Percentiles rank a stretch among this genome's conserved stretches.
These are phyloP conservation scores for Glaucidium brasilianum DNA, from an alignment of 2,113 vertebrate genomes.

Conservation along the genomic window DNA sequence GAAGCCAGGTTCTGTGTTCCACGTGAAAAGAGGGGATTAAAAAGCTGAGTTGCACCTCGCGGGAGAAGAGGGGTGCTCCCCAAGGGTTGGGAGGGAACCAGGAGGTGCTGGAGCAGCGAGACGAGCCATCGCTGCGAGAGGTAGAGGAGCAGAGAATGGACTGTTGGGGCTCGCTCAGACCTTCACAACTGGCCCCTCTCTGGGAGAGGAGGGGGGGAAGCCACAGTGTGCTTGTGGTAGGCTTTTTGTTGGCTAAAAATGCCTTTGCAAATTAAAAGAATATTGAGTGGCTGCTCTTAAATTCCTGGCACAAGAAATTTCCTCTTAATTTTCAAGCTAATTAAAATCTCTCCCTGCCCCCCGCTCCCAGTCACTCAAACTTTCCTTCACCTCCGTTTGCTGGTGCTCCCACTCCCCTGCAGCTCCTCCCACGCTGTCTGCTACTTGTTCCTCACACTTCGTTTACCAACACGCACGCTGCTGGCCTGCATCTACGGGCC, in stretches of 20 bases:
- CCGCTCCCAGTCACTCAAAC: neutral
- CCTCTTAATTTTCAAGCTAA: neutral
- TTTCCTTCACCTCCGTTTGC: neutral
- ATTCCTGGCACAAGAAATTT: neutral
- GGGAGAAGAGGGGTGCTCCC: neutral
- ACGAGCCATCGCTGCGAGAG: neutral
- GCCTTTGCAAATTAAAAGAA: neutral
- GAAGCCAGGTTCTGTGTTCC: neutral
- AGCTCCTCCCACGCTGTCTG: neutral
- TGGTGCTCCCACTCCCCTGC: neutral
- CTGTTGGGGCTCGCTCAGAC: neutral
- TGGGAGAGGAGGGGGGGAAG: neutral
- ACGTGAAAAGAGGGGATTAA: neutral
- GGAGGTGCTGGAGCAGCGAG: neutral
- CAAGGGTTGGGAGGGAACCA: accelerated
- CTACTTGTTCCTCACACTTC: neutral
- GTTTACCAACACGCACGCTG: neutral
- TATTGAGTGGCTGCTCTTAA: neutral
- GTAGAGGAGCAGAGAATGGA: neutral
- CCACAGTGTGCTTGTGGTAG: neutral
- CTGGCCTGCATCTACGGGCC: neutral
- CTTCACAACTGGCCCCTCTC: neutral
- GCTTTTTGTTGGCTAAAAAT: conserved; percentile 2
- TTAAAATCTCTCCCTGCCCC: neutral
- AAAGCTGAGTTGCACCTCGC: neutral